These are phyloP conservation scores for Tetraneura akinire DNA, from an alignment of 1,140 invertebrate species.

Conservation along the genomic window DNA sequence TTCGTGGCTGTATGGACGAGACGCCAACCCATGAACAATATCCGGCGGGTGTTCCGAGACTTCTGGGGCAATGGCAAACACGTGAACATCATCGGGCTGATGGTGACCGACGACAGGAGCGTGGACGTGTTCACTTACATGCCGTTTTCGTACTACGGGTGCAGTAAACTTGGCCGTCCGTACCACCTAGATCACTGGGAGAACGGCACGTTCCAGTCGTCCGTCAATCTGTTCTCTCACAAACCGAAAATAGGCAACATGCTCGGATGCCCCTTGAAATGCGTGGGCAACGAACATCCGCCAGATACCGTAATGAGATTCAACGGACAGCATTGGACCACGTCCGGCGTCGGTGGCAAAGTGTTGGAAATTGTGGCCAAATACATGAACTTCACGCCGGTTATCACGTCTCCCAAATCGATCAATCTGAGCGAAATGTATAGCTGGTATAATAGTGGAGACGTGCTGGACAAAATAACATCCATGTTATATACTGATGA, in stretches of 20 bases:
- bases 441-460: constrained; percentile 49
- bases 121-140: constrained; percentile 23
- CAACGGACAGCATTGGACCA: constrained; percentile 1
- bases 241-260: constrained; percentile 37
- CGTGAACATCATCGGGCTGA: background rate
- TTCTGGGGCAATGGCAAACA: constrained; percentile 13
- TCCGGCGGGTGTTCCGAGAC: background rate
- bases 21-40: background rate
- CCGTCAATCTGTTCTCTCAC: background rate
- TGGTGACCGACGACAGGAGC: background rate
- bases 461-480: constrained; percentile 41
- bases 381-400: constrained; percentile 52
- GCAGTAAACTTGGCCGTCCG: constrained; percentile 5
- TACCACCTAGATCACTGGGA: background rate
- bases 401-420: background rate
- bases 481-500: constrained; percentile 8
- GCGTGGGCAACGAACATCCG: constrained; percentile 49
- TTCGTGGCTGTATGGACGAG: constrained; percentile 18
- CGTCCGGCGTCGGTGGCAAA: constrained; percentile 47
- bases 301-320: constrained; percentile 45
- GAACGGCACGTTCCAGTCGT: background rate
- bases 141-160: constrained; percentile 17
- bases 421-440: background rate
- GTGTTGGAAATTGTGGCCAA: constrained; percentile 49
- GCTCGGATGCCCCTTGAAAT: constrained; percentile 41